Percentiles rank a stretch among this genome's conserved stretches.
These are phyloP conservation scores for Halictus ligatus DNA, from an alignment of 2,888 invertebrate genomes.

Conservation along the genomic window DNA sequence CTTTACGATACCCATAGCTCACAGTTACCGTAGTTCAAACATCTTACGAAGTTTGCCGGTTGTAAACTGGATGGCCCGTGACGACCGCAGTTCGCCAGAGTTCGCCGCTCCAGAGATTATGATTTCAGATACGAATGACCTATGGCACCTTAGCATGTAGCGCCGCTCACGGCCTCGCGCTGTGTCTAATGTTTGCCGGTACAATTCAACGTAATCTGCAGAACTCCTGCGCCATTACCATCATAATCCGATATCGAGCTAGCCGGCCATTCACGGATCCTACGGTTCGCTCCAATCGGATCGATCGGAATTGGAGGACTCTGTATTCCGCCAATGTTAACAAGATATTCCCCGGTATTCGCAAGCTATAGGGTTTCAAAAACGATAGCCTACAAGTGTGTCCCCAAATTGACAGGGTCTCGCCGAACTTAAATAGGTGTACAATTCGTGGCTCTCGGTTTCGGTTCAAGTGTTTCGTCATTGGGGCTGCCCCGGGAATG, in stretches of 20 bases:
- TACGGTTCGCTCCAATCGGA: not conserved
- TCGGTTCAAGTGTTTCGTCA: not conserved
- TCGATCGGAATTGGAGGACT: not conserved
- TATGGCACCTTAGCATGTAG: conserved; percentile 2
- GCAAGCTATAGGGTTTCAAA: not conserved
- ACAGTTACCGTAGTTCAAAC: conserved; percentile 3
- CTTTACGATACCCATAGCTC: conserved; percentile 10
- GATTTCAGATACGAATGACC: conserved; percentile 36
- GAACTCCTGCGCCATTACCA: conserved; percentile 13
- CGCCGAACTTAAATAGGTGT: not conserved
- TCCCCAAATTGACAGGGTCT: not conserved
- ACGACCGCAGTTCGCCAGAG: conserved; percentile 30
- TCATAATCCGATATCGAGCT: not conserved
- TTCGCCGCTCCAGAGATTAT: conserved; percentile 44
- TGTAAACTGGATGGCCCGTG: conserved; percentile 21
- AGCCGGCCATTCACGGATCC: not conserved
- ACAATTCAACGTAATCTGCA: conserved; percentile 15
- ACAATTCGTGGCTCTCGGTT: not conserved
- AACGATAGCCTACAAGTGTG: not conserved
- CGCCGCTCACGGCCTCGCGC: not conserved
- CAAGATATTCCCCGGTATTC: not conserved
- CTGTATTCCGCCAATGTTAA: not conserved
- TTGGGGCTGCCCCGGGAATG: not conserved
- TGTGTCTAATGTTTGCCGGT: conserved; percentile 3
- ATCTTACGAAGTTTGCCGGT: not conserved